A percentile compares a stretch with the other conserved stretches of the same genome.
Evolutionary conservation across 2,797 vertebrate species (phyloP).

Genomic region (Poeciliopsis infans): DNA sequence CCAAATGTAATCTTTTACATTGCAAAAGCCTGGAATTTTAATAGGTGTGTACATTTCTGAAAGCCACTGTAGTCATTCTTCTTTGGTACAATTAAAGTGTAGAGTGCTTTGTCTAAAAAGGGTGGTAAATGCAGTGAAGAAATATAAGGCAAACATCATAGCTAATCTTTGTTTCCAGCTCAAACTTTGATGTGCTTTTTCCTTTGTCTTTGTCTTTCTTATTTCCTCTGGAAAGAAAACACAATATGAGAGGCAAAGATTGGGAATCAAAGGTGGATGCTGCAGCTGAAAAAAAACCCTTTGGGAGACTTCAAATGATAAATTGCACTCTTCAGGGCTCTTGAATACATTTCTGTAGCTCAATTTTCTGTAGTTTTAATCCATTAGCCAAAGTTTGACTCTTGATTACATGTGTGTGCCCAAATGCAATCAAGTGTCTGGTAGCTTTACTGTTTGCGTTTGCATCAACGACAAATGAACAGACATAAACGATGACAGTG

Average conservation of each 20-base stretch:
- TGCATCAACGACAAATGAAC: slow-evolving; percentile 18
- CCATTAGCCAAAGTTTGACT: slow-evolving; percentile 43
- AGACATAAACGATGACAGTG: slow-evolving; percentile 31
- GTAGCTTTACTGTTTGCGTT: slow-evolving; percentile 6
- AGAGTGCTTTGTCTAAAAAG: neutral
- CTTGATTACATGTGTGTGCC: slow-evolving; percentile 9
- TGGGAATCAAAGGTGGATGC: slow-evolving; percentile 35
- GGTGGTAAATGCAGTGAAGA: slow-evolving; percentile 13
- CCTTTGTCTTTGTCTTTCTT: slow-evolving; percentile 41
- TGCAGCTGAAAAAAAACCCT: slow-evolving; percentile 21
- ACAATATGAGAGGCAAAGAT: slow-evolving; percentile 54
- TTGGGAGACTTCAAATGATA: slow-evolving; percentile 49
- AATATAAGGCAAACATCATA: slow-evolving; percentile 61
- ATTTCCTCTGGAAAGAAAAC: slow-evolving; percentile 43
- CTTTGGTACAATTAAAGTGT: neutral
- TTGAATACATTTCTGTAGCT: slow-evolving; percentile 31
- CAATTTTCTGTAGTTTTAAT: slow-evolving; percentile 30
- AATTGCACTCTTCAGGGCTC: slow-evolving; percentile 36
- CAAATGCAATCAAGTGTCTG: slow-evolving; percentile 18
- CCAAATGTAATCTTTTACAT: neutral
- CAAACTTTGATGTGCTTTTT: slow-evolving; percentile 67
- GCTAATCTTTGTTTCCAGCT: slow-evolving; percentile 65
- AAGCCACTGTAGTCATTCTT: neutral
- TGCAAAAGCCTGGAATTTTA: neutral
- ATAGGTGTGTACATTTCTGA: neutral